Evolutionary conservation across 2,888 invertebrate genomes (phyloP).

Genomic region (Rosalia funebris): DNA sequence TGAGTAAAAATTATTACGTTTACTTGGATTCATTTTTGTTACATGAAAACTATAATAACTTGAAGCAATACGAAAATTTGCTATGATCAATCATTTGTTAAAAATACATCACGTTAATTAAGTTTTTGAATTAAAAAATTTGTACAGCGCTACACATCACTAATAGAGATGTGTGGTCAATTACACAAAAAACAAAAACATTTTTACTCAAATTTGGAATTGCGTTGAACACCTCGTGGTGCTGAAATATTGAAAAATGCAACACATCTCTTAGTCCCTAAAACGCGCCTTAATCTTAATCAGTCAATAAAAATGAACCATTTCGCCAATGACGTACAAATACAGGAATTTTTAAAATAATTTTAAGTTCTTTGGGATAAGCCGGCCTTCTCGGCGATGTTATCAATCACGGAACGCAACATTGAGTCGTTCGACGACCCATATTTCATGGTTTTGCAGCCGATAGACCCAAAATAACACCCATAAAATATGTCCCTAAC

Average conservation of each 20-base stretch:
- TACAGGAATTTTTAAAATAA: conserved; percentile 25
- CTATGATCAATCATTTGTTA: no score
- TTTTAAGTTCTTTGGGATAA: conserved; percentile 35
- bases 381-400: conserved; percentile 70
- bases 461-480: conserved; percentile 63
- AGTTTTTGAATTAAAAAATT: no score
- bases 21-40: no score
- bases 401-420: conserved; percentile 67
- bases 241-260: neutral
- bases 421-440: no score
- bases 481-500: conserved; percentile 69
- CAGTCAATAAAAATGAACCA: conserved; percentile 31
- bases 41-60: no score
- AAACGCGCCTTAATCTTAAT: conserved; percentile 29
- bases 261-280: conserved; percentile 1
- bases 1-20: no score
- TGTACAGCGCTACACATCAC: no score
- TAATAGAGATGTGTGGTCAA: no score
- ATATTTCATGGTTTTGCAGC: conserved; percentile 66
- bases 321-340: conserved; percentile 27
- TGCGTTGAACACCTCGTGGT: neutral
- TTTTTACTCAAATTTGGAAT: neutral
- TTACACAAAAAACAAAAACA: no score
- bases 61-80: no score
- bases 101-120: no score